A percentile compares a stretch with the other conserved stretches of the same genome.
phyloP scores from a whole-genome alignment of 2,113 vertebrate species.

The Phalacrocorax brasilianus region DNA sequence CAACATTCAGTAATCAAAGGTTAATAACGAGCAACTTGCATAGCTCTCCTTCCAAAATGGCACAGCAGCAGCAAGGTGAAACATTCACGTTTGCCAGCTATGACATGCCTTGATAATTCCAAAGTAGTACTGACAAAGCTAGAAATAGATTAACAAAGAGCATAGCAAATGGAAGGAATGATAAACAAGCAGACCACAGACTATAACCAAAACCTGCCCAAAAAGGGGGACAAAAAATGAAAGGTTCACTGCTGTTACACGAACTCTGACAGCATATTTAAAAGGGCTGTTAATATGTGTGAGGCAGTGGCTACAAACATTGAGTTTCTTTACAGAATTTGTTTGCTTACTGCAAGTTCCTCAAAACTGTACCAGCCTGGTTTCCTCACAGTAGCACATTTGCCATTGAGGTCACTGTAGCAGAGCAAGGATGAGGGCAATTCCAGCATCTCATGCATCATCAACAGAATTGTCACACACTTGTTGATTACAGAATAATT shows the following conservation, averaged over 20 bases:
- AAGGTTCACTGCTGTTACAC: background rate
- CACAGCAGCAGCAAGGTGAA: background rate
- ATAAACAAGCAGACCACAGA: background rate
- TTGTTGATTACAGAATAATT: background rate
- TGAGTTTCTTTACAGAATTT: background rate
- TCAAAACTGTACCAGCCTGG: background rate
- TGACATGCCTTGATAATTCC: constrained; percentile 10
- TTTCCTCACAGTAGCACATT: background rate
- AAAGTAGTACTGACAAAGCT: background rate
- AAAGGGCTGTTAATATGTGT: background rate
- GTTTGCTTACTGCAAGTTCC: background rate
- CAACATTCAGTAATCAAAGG: constrained; percentile 30
- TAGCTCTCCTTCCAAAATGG: constrained; percentile 23
- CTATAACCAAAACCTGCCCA: background rate
- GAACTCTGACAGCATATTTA: background rate
- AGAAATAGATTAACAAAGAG: constrained; percentile 2
- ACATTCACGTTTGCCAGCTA: background rate
- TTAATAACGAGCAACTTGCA: constrained; percentile 42
- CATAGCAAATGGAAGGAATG: background rate
- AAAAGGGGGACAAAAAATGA: background rate
- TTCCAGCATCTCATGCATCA: background rate
- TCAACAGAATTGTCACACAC: background rate
- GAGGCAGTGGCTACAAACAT: background rate
- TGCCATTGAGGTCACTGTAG: background rate
- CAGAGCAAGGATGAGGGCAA: background rate